Evolutionary conservation across 2,888 invertebrate genomes (phyloP), one percentile per base, ranked within the genome.

Genomic region (Dolichomitus sp.): DNA sequence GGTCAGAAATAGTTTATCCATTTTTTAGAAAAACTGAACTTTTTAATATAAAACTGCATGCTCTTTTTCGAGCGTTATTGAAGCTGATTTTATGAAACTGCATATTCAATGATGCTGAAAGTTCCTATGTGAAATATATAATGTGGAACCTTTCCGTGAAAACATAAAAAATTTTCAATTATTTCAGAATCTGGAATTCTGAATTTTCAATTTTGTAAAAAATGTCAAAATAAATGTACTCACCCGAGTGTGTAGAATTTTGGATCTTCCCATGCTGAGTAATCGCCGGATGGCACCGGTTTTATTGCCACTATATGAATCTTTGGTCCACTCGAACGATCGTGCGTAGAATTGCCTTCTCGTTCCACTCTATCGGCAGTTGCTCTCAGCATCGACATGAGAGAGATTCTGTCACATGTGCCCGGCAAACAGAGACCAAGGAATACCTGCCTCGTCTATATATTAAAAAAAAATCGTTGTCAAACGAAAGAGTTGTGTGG

Each of bases 371-470:
- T 87, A 74, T 91, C 90, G 52, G 92, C 93, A 82, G 90, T 92
- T n/a, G 92, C 90, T 74, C 92, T 86, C 65, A 93, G 81, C 89
- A 93, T 90, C 73, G 93, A 93, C 84, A 87, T 89, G 80, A 93
- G 77, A 23, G 93, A 93, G 30, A 84, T 69, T 69, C 86, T 89
- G 59, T 94, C 95, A 91, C 97, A 97, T 0, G 96, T 95, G 78
- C 95, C 94, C 6, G 97, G 97, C 86, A 97, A 93, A 90, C 97
- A 97, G 90, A 97, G 95, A 9, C 97, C 97, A 73, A 97, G 94
- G 91, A 96, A 95, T 87, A 97, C 94, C 89, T 95, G 94, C 84
- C 96, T 95, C 84, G 96, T 95, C 97, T 97, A 94, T 33, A 92
- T 93, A 65, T 12, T 37, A 11, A 70, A 33, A 33, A 50, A 17